phyloP scores from a whole-genome alignment of 1,140 invertebrate genomes.

The Babylonia areolata region DNA sequence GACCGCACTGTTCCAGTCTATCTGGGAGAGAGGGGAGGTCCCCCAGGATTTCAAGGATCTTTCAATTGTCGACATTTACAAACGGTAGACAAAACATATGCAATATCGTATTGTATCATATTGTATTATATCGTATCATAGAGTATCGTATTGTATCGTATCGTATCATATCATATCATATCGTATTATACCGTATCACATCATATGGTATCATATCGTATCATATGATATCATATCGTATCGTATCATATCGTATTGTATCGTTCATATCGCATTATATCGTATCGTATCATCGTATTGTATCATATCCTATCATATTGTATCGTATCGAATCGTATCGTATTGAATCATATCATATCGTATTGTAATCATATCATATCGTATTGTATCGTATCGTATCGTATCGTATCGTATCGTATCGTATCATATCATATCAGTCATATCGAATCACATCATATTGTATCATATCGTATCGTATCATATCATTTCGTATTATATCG shows the following conservation, averaged over 20 bases:
- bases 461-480: too few relatives aligned
- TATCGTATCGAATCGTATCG: not conserved
- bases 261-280: constrained; percentile 7
- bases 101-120: constrained; percentile 15
- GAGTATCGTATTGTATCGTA: constrained; percentile 29
- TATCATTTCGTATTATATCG: too few relatives aligned
- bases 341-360: not conserved
- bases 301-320: constrained; percentile 29
- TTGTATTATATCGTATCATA: constrained; percentile 30
- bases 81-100: too few relatives aligned
- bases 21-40: too few relatives aligned
- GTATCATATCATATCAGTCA: too few relatives aligned
- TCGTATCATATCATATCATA: constrained; percentile 27
- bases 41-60: too few relatives aligned
- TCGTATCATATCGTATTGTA: not conserved
- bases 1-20: too few relatives aligned
- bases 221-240: constrained; percentile 6
- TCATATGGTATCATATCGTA: constrained; percentile 22
- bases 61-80: too few relatives aligned
- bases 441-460: too few relatives aligned
- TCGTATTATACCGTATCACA: constrained; percentile 29
- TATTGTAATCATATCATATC: not conserved
- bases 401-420: not conserved
- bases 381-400: constrained; percentile 33
- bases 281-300: constrained; percentile 35